Evolutionary conservation across 2,888 invertebrate species (phyloP).

Genomic region (Lepidocyrtoides sp.): DNA sequence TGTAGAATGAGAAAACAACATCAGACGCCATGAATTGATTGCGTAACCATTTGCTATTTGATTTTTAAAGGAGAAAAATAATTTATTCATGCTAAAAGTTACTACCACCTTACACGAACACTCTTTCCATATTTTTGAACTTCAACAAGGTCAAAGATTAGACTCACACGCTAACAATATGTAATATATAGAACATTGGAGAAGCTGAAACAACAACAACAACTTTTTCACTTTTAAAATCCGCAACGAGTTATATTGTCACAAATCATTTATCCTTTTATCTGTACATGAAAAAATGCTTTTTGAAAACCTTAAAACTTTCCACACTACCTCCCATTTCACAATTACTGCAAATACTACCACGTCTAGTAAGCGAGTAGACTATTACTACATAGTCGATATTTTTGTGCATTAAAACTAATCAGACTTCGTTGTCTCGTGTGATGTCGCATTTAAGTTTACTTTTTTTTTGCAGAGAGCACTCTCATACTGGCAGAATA

Average conservation of each 20-base stretch:
- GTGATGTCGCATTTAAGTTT: conserved; percentile 5
- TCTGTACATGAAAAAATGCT: conserved; percentile 1
- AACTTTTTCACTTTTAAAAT: conserved; percentile 3
- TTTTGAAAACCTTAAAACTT: background rate
- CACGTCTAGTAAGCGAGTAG: background rate
- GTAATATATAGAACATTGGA: no score
- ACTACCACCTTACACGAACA: conserved; percentile 25
- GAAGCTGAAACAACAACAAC: background rate
- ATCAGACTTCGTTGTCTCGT: conserved; percentile 6
- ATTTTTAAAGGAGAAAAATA: conserved; percentile 22
- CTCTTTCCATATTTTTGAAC: conserved; percentile 8
- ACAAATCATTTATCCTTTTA: conserved; percentile 10
- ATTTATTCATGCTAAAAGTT: conserved; percentile 38
- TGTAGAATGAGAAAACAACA: background rate
- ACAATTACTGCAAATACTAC: background rate
- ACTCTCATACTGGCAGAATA: background rate
- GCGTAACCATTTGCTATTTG: background rate
- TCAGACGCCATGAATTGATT: conserved; percentile 1
- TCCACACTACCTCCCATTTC: background rate
- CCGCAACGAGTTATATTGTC: background rate
- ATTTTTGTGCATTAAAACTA: background rate
- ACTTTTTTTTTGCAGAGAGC: background rate
- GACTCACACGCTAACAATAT: background rate
- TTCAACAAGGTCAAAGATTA: conserved; percentile 43
- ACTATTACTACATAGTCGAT: background rate